Conservation (phyloP, 2,113 vertebrate species). For the Ailurus styani region DNA sequence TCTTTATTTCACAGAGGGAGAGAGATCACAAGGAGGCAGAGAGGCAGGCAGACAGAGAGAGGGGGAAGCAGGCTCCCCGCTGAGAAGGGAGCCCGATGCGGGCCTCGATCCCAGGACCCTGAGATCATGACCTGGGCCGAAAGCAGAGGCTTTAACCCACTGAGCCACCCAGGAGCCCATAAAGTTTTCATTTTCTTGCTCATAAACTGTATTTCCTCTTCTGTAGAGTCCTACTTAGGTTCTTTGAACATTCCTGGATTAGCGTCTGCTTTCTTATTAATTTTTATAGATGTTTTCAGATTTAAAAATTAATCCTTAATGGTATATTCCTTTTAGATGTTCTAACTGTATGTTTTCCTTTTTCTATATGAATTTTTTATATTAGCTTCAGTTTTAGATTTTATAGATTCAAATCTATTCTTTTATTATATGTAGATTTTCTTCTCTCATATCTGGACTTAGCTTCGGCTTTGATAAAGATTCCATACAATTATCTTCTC, state of each 20-base stretch:
- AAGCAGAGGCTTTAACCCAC: no score
- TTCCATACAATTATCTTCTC: neutral
- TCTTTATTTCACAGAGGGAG: no score
- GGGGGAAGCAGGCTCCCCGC: no score
- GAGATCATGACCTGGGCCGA: no score
- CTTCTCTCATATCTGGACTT: neutral
- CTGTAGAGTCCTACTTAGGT: neutral
- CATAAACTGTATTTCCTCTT: neutral
- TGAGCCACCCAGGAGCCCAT: no score
- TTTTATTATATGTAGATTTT: conserved; percentile 6
- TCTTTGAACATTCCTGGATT: conserved; percentile 11
- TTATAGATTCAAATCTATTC: neutral
- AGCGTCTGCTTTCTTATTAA: neutral
- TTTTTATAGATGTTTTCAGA: neutral
- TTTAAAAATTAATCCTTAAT: conserved; percentile 15
- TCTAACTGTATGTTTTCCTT: neutral
- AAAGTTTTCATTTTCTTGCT: neutral
- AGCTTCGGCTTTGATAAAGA: conserved; percentile 29
- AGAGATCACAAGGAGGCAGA: no score
- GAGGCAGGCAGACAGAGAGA: no score
- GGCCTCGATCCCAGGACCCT: no score
- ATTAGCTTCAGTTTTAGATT: neutral
- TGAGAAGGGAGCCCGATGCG: no score
- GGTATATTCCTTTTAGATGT: neutral
- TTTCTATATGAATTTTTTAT: neutral